Percentiles rank a stretch among this genome's conserved stretches.
Evolutionary conservation across 2,888 invertebrate species (phyloP).

Genomic region (Nephrotoma appendiculata): DNA sequence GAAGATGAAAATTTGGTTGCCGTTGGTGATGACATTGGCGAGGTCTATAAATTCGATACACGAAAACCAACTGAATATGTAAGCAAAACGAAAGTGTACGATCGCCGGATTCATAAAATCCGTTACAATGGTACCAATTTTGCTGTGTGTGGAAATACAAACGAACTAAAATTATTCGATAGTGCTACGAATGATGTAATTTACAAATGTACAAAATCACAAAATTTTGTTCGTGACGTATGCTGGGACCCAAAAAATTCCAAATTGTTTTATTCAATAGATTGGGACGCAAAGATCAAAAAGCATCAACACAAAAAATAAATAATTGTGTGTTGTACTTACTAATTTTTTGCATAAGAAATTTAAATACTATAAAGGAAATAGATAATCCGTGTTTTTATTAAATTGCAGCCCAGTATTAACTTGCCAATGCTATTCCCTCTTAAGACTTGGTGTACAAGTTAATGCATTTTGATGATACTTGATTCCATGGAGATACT

Average conservation of each 20-base stretch:
- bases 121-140: constrained; percentile 13
- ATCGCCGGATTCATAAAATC: constrained; percentile 10
- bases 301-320: constrained; percentile 10
- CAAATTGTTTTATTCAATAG: constrained; percentile 15
- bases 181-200: constrained; percentile 6
- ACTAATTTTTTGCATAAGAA: not conserved
- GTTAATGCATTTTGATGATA: no score
- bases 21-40: constrained; percentile 19
- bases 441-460: no score
- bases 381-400: no score
- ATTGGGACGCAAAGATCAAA: constrained; percentile 16
- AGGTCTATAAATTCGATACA: constrained; percentile 14
- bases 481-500: no score
- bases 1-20: constrained; percentile 13
- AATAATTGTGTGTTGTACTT: not conserved
- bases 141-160: constrained; percentile 17
- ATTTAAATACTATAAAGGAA: no score
- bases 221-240: constrained; percentile 17
- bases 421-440: no score
- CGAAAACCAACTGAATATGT: constrained; percentile 16
- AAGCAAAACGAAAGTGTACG: constrained; percentile 12
- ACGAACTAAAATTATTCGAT: constrained; percentile 15
- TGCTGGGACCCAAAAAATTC: constrained; percentile 14
- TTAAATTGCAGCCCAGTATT: no score
- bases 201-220: constrained; percentile 16